Evolutionary conservation across 2,888 invertebrate species (phyloP).

Genomic region (Neoitamus cyanurus): DNA sequence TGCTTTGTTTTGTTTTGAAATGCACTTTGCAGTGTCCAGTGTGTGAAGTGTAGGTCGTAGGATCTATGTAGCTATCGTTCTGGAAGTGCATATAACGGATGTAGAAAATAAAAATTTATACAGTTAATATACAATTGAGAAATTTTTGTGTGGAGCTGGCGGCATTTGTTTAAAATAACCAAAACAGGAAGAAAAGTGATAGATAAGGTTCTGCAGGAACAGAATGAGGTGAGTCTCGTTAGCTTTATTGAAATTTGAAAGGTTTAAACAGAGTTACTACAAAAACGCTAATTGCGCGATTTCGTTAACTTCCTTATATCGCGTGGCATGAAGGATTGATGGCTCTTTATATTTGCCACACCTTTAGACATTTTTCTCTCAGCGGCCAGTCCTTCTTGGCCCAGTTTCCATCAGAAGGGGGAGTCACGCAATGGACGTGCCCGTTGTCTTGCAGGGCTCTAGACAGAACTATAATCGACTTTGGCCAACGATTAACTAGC

Average conservation of each 20-base stretch:
- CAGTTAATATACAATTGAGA: too few species aligned
- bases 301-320: background rate
- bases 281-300: background rate
- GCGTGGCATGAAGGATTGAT: background rate
- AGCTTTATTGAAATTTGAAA: background rate
- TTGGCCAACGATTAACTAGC: too few species aligned
- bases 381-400: slow-evolving; percentile 7
- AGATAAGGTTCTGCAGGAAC: background rate
- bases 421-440: background rate
- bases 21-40: too few species aligned
- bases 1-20: too few species aligned
- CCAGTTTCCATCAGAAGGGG: background rate
- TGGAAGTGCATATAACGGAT: too few species aligned
- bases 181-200: too few species aligned
- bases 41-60: too few species aligned
- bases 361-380: background rate
- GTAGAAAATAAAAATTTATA: too few species aligned
- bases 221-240: background rate
- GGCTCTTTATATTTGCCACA: background rate
- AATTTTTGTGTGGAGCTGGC: too few species aligned
- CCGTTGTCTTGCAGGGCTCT: background rate
- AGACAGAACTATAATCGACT: too few species aligned
- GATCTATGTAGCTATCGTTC: too few species aligned
- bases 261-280: background rate
- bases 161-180: too few species aligned